Evolutionary conservation across 2,113 vertebrate species (phyloP).

Genomic region (Semicossyphus pulcher): DNA sequence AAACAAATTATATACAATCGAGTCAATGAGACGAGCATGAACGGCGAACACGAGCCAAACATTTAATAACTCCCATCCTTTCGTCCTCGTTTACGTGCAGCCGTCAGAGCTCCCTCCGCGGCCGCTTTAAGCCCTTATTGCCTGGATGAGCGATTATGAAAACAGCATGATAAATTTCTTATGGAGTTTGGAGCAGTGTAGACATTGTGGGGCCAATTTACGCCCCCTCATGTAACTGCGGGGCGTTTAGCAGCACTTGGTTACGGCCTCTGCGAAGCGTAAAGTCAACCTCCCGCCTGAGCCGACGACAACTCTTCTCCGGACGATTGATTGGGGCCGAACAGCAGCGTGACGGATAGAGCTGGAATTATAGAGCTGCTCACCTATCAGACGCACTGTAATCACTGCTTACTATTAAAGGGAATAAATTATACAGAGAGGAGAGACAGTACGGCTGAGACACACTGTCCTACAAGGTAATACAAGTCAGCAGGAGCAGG

Average conservation of each 20-base stretch:
- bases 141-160: constrained; percentile 63
- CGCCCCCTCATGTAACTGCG: constrained; percentile 36
- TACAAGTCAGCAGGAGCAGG: too few species aligned
- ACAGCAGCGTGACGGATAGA: constrained; percentile 5
- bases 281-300: constrained; percentile 8
- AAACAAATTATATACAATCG: constrained; percentile 37
- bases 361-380: constrained; percentile 21
- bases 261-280: constrained; percentile 26
- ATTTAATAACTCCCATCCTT: constrained; percentile 34
- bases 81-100: constrained; percentile 32
- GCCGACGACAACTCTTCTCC: constrained; percentile 15
- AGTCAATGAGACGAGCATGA: constrained; percentile 46
- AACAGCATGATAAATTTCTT: constrained; percentile 60
- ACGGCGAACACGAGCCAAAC: constrained; percentile 34
- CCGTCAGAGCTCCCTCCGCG: constrained; percentile 38
- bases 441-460: neutral
- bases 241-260: constrained; percentile 52
- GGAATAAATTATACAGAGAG: neutral
- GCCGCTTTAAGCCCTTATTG: constrained; percentile 50
- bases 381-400: constrained; percentile 1
- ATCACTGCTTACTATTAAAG: constrained; percentile 6
- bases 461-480: neutral
- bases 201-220: constrained; percentile 27
- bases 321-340: constrained; percentile 34
- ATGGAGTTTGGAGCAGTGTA: constrained; percentile 43